Evolutionary conservation across 2,888 invertebrate species (phyloP).

Genomic region (Drosophila colorata): DNA sequence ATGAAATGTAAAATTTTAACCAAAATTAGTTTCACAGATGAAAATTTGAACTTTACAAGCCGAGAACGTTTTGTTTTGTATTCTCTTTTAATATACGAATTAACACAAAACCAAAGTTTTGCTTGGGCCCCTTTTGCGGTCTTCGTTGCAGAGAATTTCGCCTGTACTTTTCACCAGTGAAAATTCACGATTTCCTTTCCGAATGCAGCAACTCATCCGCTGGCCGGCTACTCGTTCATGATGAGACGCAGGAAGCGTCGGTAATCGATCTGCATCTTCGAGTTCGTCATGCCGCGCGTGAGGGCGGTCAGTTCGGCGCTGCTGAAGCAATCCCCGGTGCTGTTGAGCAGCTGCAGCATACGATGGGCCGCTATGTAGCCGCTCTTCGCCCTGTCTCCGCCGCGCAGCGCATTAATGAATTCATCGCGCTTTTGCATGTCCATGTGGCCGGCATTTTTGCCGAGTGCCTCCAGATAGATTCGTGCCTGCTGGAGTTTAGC

Average conservation of each 20-base stretch:
- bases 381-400: background rate
- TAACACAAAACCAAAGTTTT: no score
- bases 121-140: no score
- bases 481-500: constrained; percentile 9
- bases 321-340: constrained; percentile 8
- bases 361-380: constrained; percentile 11
- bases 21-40: no score
- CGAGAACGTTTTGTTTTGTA: no score
- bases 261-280: constrained; percentile 15
- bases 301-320: constrained; percentile 8
- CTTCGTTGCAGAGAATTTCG: background rate
- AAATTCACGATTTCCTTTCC: no score
- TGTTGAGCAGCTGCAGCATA: constrained; percentile 19
- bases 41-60: no score
- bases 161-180: background rate
- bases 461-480: constrained; percentile 26
- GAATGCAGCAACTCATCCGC: background rate
- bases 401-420: constrained; percentile 21
- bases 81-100: no score
- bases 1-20: no score
- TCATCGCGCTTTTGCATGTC: constrained; percentile 43
- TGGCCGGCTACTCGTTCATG: constrained; percentile 26
- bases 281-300: constrained; percentile 11
- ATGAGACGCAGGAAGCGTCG: constrained; percentile 31
- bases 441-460: constrained; percentile 28